phyloP scores from a whole-genome alignment of 2,113 vertebrate species.

The Anser brachyrhynchus region DNA sequence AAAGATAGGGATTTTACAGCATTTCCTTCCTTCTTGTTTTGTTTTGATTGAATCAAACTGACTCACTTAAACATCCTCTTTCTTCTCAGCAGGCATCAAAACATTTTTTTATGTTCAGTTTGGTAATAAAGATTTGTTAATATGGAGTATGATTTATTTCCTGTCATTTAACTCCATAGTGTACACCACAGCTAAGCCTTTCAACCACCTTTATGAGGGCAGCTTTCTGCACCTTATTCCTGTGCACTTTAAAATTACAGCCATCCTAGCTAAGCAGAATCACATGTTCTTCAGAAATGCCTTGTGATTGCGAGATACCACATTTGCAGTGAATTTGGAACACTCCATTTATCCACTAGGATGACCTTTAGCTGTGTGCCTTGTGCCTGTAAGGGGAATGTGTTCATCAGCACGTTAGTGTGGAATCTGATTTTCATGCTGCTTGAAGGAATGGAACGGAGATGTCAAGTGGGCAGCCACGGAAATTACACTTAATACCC shows the following conservation, averaged over 20 bases:
- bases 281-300: conserved; percentile 27
- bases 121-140: background rate
- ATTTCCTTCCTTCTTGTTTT: conserved; percentile 59
- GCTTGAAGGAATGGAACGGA: background rate
- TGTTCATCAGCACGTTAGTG: background rate
- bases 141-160: background rate
- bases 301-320: conserved; percentile 41
- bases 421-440: background rate
- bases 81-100: conserved; percentile 27
- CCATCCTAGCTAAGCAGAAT: conserved; percentile 1
- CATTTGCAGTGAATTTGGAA: conserved; percentile 2
- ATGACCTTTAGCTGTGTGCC: background rate
- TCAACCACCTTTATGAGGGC: background rate
- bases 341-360: background rate
- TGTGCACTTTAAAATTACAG: background rate
- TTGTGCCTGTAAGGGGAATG: background rate
- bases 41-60: conserved; percentile 34
- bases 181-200: background rate
- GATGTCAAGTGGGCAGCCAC: background rate
- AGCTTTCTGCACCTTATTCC: background rate
- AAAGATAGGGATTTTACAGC: background rate
- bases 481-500: background rate
- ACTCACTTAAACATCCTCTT: conserved; percentile 60
- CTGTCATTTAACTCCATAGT: background rate
- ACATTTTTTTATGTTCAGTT: background rate